Base-by-base conservation (phyloP, 2,888 invertebrate genomes). In the Cephalotes varians region DNA sequence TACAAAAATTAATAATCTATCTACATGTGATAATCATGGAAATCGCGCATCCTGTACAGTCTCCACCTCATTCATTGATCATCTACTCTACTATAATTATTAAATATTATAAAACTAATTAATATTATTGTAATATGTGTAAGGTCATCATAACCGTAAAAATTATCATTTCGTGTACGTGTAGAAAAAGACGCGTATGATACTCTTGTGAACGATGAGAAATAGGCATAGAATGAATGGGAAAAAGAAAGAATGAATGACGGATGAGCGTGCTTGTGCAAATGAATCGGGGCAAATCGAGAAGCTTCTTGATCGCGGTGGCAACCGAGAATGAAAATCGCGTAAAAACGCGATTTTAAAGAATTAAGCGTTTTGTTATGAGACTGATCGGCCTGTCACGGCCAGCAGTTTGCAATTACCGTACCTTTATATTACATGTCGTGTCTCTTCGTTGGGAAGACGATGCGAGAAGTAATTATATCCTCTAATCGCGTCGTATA, bases 41-140 rank as follows among this genome's bases (percentile, higher is more conserved):
- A 92, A 94, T 94, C 94, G 94, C 93, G 94, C 96, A 96, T 96
- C 96, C 95, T 95, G 95, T 94, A 94, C 94, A 95, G 95, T 93
- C 95, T 96, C 95, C 96, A 94, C 96, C 95, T 96, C 96, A 96
- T 96, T 96, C 96, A 96, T 96, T 95, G 95, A 96, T 96, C 96
- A 96, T 96, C 96, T 95, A 95, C 93, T 95, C 95, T 95, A 95
- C 95, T 95, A 95, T 95, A 95, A 95, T 95, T 95, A 95, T 93
- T 91, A 83, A 90, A 88, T 90, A 88, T 88, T 90, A 92, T 90
- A 83, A 90, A 92, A 91, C 88, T 93, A 93, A 93, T 93, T 93
- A 93, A 92, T 93, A 92, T 93, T 93, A 93, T 93, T 93, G 93
- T 93, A 93, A 92, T 93, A 92, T 93, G 90, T 90, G 79, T 92